Conservation (phyloP, 2,797 vertebrate genomes). For the Poecilia picta region DNA sequence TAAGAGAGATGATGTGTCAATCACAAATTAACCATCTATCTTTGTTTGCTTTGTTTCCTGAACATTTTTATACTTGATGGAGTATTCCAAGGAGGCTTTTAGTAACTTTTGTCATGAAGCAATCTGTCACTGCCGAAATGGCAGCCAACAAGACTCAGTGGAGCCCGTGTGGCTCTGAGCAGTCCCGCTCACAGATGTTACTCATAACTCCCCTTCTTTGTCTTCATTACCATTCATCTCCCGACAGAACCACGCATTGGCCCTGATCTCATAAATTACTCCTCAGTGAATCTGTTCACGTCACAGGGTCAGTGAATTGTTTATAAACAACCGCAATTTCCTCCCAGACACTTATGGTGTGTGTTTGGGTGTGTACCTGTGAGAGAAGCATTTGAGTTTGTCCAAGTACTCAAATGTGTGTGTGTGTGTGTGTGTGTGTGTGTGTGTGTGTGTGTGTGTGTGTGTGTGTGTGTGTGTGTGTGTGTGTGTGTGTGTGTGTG, state of each 20-base stretch:
- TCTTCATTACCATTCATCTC: slow-evolving; percentile 75
- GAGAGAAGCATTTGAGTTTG: not conserved
- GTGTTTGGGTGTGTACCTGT: slow-evolving; percentile 4
- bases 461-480: too few species aligned
- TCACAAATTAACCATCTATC: slow-evolving; percentile 29
- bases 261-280: slow-evolving; percentile 62
- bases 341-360: slow-evolving; percentile 9
- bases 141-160: slow-evolving; percentile 71
- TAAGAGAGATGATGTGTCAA: slow-evolving; percentile 26
- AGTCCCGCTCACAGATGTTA: slow-evolving; percentile 71
- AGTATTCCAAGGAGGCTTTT: slow-evolving; percentile 56
- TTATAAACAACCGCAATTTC: slow-evolving; percentile 64
- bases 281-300: slow-evolving; percentile 59
- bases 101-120: slow-evolving; percentile 63
- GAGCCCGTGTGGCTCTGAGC: slow-evolving; percentile 49
- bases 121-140: slow-evolving; percentile 68
- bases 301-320: slow-evolving; percentile 59
- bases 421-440: not conserved
- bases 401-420: not conserved
- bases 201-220: slow-evolving; percentile 69
- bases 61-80: slow-evolving; percentile 39
- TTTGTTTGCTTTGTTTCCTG: slow-evolving; percentile 1
- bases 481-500: not conserved
- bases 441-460: too few species aligned
- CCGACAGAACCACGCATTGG: slow-evolving; percentile 25